Evolutionary conservation across 2,113 vertebrate species (phyloP), one percentile per base, ranked within the genome.

Genomic region (Gymnocephalus cernua): DNA sequence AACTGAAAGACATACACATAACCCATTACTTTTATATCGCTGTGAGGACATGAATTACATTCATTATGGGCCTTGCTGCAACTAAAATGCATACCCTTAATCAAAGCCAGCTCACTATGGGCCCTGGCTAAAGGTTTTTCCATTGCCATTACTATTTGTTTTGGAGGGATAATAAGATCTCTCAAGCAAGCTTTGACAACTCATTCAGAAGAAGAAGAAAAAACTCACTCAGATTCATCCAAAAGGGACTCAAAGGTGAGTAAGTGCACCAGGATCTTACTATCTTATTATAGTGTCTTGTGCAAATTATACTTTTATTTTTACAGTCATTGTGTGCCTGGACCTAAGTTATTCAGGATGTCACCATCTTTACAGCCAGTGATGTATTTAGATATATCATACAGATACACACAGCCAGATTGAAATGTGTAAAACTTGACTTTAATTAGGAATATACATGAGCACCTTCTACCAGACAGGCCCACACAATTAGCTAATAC

Each of bases 1-100:
- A 99, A 92, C 98, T 99, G 91, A 23, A 88, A 83, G n/a, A 73
- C 14, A 80, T 9, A 82, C n/a, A 72, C 10, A 75, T 16, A 58
- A 25, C 23, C 69, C 15, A 19, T 10, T 4, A 2, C 12, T 32
- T 21, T 19, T 9, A 27, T 5, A 56, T 32, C 38, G 6, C 32
- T 25, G n/a, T 41, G 23, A 54, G 15, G 14, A 54, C 48, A 51
- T 14, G 16, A 21, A 25, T 13, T 25, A 0, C 32, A 53, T 51
- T 18, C 7, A 57, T 38, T 50, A 2, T 13, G 44, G 15, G 29
- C 7, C 8, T 45, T 32, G 2, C 15, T 50, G 29, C 4, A 47
- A 4, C 23, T 14, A n/a, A 9, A 54, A 35, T 4, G 13, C 5
- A 32, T 29, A 48, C 9, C 23, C 10, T 27, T 13, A 48, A 66